Evolutionary conservation across 2,797 vertebrate species (phyloP).

Genomic region (Leuciscus waleckii): DNA sequence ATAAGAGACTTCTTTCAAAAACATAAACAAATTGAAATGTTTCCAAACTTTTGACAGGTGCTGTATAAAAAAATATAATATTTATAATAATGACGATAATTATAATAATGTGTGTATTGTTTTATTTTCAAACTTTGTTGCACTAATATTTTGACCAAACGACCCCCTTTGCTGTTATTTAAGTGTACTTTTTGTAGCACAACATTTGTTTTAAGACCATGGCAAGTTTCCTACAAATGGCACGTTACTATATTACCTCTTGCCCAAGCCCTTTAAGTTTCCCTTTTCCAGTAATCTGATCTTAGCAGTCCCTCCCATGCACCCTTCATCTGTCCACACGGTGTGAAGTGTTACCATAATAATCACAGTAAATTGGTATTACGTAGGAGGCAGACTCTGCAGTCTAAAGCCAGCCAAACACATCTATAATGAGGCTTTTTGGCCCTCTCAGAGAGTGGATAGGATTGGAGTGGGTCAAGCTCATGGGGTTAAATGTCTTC

Average conservation of each 20-base stretch:
- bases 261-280: slow-evolving; percentile 39
- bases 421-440: slow-evolving; percentile 61
- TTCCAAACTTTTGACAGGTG: neutral
- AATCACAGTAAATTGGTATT: slow-evolving; percentile 60
- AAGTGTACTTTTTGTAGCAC: slow-evolving; percentile 16
- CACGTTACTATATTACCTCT: slow-evolving; percentile 34
- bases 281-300: slow-evolving; percentile 37
- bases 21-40: neutral
- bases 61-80: neutral
- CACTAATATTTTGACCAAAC: neutral
- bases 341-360: slow-evolving; percentile 64
- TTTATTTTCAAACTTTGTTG: neutral
- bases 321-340: slow-evolving; percentile 49
- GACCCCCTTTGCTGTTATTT: neutral
- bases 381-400: slow-evolving; percentile 49
- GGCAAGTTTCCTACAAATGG: slow-evolving; percentile 36
- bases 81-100: neutral
- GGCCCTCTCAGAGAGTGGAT: slow-evolving; percentile 30
- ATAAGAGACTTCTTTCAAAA: neutral
- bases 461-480: neutral
- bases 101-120: neutral
- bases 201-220: slow-evolving; percentile 41
- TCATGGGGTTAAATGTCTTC: neutral
- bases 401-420: slow-evolving; percentile 52
- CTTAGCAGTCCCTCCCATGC: slow-evolving; percentile 32